phyloP scores from a whole-genome alignment of 2,797 vertebrate genomes.

The Argya squamiceps region DNA sequence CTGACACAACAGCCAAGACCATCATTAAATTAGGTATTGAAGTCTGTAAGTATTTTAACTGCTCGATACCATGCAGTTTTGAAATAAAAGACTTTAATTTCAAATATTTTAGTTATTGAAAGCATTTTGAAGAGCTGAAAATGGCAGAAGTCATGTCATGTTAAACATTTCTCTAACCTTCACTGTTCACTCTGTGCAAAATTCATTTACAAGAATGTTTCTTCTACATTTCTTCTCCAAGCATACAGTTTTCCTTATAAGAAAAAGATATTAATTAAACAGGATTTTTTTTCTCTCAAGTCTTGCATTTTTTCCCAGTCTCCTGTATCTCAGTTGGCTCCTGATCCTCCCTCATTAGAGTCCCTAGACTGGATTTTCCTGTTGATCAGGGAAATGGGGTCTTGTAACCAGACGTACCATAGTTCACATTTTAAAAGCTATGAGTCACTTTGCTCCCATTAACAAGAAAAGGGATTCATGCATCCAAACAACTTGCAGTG shows the following conservation, averaged over 20 bases:
- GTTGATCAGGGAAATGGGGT: fast-evolving
- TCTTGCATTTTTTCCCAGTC: background rate
- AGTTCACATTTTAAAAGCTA: background rate
- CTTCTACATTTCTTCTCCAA: background rate
- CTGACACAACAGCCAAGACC: background rate
- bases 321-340: background rate
- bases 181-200: background rate
- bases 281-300: background rate
- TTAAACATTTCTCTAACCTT: background rate
- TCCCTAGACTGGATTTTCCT: background rate
- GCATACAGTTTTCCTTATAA: background rate
- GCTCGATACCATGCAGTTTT: background rate
- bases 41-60: background rate
- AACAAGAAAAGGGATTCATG: background rate
- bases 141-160: background rate
- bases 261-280: background rate
- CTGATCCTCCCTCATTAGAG: background rate
- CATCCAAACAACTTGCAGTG: background rate
- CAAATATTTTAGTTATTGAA: background rate
- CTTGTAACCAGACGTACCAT: fast-evolving
- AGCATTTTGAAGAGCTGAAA: background rate
- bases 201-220: background rate
- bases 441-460: background rate
- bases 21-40: background rate
- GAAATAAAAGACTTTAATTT: background rate